These are phyloP conservation scores for Pangasius macronema DNA, from an alignment of 2,797 vertebrate genomes.

Conservation along the genomic window DNA sequence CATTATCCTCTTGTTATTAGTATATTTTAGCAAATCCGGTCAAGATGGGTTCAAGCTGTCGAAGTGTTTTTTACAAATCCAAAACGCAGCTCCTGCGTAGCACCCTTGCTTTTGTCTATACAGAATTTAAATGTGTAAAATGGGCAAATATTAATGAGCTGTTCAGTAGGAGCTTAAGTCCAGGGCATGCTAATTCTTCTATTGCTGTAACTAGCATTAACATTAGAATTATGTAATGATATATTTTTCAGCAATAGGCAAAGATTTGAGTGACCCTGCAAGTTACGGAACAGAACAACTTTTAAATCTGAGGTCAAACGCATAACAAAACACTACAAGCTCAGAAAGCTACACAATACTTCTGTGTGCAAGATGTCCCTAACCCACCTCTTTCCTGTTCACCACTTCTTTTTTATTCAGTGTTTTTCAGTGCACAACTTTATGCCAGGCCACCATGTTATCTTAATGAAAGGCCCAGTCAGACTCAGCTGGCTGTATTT, in stretches of 20 bases:
- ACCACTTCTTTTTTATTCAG: constrained; percentile 67
- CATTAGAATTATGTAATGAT: neutral
- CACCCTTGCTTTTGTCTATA: neutral
- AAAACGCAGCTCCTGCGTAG: neutral
- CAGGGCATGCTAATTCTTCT: neutral
- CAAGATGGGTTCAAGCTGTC: neutral
- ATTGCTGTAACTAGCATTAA: neutral
- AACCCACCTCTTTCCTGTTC: constrained; percentile 47
- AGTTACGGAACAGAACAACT: neutral
- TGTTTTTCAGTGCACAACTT: constrained; percentile 34
- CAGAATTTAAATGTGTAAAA: neutral
- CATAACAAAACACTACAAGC: constrained; percentile 35
- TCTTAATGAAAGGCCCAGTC: constrained; percentile 36
- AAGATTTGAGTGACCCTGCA: neutral
- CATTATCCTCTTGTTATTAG: neutral
- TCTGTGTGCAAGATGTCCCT: constrained; percentile 57
- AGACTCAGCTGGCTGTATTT: constrained; percentile 23
- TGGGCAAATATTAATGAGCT: neutral
- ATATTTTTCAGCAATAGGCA: neutral
- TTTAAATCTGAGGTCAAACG: constrained; percentile 53
- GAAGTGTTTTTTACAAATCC: neutral
- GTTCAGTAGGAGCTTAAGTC: too few relatives aligned
- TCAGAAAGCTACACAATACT: constrained; percentile 62
- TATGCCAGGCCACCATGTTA: constrained; percentile 1
- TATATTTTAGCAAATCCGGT: neutral